Evolutionary conservation across 1,140 invertebrate genomes (phyloP), one percentile per base, ranked within the genome.

Genomic region (Ceratina calcarata): DNA sequence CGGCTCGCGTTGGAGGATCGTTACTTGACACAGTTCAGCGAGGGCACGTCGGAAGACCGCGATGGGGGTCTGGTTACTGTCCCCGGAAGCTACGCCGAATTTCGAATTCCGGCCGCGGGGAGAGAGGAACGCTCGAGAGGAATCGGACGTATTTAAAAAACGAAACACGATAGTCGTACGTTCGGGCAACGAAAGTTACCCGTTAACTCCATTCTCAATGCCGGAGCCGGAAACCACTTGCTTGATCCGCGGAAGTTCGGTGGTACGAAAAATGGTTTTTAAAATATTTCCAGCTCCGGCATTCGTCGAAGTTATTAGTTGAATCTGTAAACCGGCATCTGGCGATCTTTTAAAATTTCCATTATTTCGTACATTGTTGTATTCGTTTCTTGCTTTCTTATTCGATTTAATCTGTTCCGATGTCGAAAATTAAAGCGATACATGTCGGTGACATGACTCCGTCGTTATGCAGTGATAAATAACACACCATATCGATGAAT

Each of bases 11-110:
- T 49, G 0, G 27, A 18, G 3, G 27, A 57, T 78, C 49, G 67
- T 78, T 64, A 78, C 68, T 62, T n/a, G 75, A 78, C 75, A 62
- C 75, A 71, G 75, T 70, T 69, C 65, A 18, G 66, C 67, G 66
- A 27, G 32, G n/a, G 20, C 45, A 49, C 55, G 62, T 45, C 22
- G 32, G 18, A 13, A 45, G 37, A 75, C 72, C n/a, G 64, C 64
- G 27, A 67, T 27, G n/a, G 32, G 18, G 18, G 10, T 60, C 20
- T 51, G 64, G 18, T 58, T 74, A 55, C 71, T 18, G 45, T 65
- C 37, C n/a, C 51, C 62, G 62, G 61, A 66, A 75, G 20, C 51
- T 57, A 20, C 49, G n/a, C 32, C 27, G 61, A 65, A 75, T 66
- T 66, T 75, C 18, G 55, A 66, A 75, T 66, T 75, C 27, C 32